Conservation (phyloP, 2,113 vertebrate genomes). For the Cryptoleucopteryx plumbea region DNA sequence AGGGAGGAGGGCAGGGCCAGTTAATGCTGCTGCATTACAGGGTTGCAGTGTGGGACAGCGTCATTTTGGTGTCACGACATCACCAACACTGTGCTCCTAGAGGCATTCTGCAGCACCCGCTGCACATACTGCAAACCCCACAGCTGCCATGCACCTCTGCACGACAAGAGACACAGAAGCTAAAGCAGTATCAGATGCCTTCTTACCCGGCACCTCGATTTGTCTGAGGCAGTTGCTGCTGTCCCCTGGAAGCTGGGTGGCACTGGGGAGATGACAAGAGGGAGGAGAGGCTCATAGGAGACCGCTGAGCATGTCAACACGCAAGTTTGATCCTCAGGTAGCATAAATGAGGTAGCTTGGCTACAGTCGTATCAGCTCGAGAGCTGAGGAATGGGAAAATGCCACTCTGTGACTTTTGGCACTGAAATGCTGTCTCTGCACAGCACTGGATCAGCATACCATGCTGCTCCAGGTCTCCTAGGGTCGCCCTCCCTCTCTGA, state of each 20-base stretch:
- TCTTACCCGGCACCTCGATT: neutral
- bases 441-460: neutral
- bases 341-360: accelerated
- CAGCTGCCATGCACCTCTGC: neutral
- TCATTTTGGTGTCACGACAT: neutral
- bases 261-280: neutral
- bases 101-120: neutral
- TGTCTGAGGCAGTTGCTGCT: neutral
- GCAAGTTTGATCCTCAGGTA: neutral
- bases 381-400: neutral
- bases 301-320: neutral
- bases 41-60: neutral
- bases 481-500: neutral
- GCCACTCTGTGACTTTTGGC: neutral
- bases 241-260: neutral
- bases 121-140: neutral
- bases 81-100: neutral
- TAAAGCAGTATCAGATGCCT: neutral
- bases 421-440: neutral
- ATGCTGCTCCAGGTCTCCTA: neutral
- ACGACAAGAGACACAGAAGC: neutral
- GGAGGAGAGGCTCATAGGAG: neutral
- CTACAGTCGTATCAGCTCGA: accelerated
- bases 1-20: neutral
- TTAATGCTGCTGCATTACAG: neutral